These are phyloP conservation scores for Perodicticus potto DNA, from an alignment of 2,797 vertebrate species.

Conservation along the genomic window DNA sequence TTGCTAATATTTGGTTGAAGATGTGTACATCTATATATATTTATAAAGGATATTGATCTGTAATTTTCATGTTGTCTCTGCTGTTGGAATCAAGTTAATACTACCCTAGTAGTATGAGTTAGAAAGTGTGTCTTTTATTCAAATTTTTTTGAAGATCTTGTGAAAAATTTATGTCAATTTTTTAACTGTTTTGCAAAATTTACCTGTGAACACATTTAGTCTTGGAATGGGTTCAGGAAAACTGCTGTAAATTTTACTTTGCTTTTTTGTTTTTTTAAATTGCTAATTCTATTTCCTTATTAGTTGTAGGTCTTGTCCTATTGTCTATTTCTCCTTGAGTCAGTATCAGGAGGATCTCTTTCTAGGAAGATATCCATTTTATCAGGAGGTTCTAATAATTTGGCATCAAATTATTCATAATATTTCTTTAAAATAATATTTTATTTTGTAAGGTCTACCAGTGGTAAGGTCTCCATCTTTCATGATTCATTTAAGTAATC, in stretches of 20 bases:
- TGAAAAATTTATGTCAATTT: background rate
- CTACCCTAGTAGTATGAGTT: background rate
- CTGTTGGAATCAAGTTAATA: background rate
- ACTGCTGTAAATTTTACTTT: background rate
- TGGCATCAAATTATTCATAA: background rate
- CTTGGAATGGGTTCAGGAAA: background rate
- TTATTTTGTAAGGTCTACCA: background rate
- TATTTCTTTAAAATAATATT: background rate
- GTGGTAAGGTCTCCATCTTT: background rate
- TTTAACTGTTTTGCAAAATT: background rate
- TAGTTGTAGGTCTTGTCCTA: background rate
- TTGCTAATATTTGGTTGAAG: background rate
- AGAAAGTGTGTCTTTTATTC: background rate
- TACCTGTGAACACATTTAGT: background rate
- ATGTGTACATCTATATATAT: background rate
- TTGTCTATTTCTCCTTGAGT: slow-evolving; percentile 19
- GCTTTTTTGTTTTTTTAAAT: background rate
- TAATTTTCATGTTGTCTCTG: background rate
- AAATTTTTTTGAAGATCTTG: background rate
- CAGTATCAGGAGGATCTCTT: background rate
- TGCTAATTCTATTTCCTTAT: background rate
- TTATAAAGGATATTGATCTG: background rate
- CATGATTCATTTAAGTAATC: background rate
- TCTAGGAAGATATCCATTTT: background rate
- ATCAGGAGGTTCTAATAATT: background rate